Evolutionary conservation across 1,140 invertebrate species (phyloP).

Genomic region (Euura saliciscinereae): DNA sequence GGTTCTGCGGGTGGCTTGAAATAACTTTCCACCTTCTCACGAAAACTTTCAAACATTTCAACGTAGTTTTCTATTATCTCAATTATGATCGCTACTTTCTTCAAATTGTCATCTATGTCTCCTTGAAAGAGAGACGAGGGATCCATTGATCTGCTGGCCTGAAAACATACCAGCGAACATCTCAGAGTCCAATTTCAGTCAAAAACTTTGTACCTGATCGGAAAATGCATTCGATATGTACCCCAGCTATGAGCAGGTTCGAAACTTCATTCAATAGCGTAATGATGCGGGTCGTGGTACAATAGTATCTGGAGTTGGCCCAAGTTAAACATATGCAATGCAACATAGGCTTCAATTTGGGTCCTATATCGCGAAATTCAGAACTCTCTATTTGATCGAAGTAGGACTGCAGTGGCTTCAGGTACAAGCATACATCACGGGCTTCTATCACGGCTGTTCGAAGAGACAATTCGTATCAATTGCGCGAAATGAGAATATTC

Average conservation of each 20-base stretch:
- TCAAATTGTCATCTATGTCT: constrained; percentile 63
- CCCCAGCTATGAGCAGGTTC: constrained; percentile 77
- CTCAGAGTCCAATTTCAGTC: too few species aligned
- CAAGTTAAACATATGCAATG: constrained; percentile 84
- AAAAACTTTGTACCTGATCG: too few species aligned
- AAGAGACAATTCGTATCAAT: constrained; percentile 22
- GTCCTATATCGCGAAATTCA: constrained; percentile 69
- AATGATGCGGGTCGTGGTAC: constrained; percentile 74
- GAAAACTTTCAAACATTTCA: constrained; percentile 56
- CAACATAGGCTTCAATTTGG: constrained; percentile 68
- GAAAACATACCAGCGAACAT: not conserved
- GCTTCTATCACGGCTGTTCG: constrained; percentile 62
- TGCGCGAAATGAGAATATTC: constrained; percentile 29
- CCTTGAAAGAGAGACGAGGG: constrained; percentile 65
- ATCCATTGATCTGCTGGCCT: constrained; percentile 49
- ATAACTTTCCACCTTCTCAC: constrained; percentile 62
- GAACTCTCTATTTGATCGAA: constrained; percentile 75
- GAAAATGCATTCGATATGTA: constrained; percentile 31
- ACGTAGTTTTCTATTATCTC: constrained; percentile 40
- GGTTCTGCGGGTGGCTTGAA: constrained; percentile 59
- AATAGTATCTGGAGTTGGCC: constrained; percentile 84
- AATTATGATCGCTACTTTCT: constrained; percentile 39
- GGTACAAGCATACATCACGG: constrained; percentile 70
- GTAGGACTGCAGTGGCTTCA: constrained; percentile 66
- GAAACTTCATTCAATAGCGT: constrained; percentile 76